These are phyloP conservation scores for Melinopterus prodromus DNA, from an alignment of 2,888 invertebrate genomes.

Conservation along the genomic window DNA sequence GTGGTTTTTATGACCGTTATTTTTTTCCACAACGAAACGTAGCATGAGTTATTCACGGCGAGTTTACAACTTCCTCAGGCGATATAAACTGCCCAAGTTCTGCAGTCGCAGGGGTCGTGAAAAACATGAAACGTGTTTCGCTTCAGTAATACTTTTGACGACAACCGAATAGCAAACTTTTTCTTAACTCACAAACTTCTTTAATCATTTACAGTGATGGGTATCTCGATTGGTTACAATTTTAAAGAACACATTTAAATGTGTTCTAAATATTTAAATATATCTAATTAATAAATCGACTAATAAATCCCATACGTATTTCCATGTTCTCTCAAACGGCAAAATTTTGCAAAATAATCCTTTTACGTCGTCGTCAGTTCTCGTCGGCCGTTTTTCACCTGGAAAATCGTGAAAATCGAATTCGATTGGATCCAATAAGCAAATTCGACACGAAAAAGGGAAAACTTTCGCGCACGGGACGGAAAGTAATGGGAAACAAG, in stretches of 20 bases:
- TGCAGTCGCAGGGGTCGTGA: not conserved
- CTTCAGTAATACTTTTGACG: not conserved
- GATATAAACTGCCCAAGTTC: not conserved
- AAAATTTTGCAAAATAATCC: no score
- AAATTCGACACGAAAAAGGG: not conserved
- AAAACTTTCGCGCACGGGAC: not conserved
- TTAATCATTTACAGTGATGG: not conserved
- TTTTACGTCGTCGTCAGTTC: not conserved
- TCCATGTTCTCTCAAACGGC: no score
- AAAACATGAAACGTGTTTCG: not conserved
- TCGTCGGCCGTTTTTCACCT: not conserved
- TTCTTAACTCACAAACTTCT: not conserved
- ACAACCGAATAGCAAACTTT: not conserved
- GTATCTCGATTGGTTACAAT: not conserved
- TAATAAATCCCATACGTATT: no score
- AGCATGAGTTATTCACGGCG: not conserved
- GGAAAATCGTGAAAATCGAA: not conserved
- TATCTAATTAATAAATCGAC: no score
- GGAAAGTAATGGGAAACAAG: not conserved
- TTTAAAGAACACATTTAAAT: not conserved
- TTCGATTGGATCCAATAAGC: not conserved
- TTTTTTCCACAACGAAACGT: not conserved
- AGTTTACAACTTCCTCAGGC: not conserved
- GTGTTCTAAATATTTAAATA: no score
- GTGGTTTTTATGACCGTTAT: not conserved